Conservation (phyloP, 2,797 vertebrate genomes). For the Argyrosomus regius region DNA sequence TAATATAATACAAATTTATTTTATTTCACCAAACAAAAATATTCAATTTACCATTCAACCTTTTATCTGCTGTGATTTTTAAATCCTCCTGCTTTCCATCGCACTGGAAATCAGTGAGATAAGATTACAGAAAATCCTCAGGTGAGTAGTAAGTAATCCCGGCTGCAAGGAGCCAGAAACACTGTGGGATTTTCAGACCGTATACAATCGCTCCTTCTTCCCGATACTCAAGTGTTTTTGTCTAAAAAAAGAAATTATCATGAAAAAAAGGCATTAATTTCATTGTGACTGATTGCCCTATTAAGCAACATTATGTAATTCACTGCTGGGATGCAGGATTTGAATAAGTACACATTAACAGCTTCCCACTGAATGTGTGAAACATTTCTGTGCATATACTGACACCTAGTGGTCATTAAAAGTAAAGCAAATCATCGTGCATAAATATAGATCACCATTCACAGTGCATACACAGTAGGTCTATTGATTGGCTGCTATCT, state of each 20-base stretch:
- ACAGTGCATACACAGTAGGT: too few relatives aligned
- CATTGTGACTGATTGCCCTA: neutral
- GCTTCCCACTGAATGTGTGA: accelerated
- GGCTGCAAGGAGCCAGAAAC: neutral
- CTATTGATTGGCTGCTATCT: neutral
- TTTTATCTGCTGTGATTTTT: slow-evolving; percentile 4
- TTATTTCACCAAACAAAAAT: neutral
- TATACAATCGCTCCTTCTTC: neutral
- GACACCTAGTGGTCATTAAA: slow-evolving; percentile 58
- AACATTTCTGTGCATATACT: slow-evolving; percentile 37
- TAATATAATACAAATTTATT: too few relatives aligned
- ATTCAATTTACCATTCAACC: neutral
- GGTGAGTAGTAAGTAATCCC: slow-evolving; percentile 40
- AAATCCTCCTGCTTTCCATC: slow-evolving; percentile 3
- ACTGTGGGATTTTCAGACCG: neutral
- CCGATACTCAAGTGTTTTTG: neutral
- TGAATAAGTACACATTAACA: neutral
- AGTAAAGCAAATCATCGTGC: neutral
- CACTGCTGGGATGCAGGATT: neutral
- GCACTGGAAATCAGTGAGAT: slow-evolving; percentile 12
- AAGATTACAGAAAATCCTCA: slow-evolving; percentile 43
- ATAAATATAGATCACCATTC: neutral
- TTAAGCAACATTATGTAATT: slow-evolving; percentile 34
- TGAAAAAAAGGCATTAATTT: neutral
- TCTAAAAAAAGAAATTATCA: neutral